Conservation (phyloP, 2,113 vertebrate genomes). For the Rhabdomys dilectus region DNA sequence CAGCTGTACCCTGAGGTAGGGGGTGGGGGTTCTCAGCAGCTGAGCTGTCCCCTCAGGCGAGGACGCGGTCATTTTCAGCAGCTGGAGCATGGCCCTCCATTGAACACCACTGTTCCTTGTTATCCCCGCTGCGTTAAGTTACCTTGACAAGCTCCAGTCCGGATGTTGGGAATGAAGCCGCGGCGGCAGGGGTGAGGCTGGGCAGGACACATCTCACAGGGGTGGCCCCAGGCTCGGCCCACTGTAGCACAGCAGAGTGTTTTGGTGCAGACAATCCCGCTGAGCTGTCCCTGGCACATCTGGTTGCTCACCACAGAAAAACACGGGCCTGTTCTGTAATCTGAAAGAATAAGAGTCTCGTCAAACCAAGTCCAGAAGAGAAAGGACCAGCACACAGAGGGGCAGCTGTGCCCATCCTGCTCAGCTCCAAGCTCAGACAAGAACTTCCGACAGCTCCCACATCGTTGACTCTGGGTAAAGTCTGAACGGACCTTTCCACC, state of each 20-base stretch:
- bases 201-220: conserved; percentile 98
- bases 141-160: conserved; percentile 99
- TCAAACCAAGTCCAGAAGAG: conserved; percentile 19
- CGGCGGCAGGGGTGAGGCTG: conserved; percentile 98
- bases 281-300: conserved; percentile 99
- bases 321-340: conserved; percentile 98
- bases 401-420: not conserved
- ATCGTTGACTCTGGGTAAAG: not conserved
- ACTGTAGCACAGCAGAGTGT: conserved; percentile 98
- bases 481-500: not conserved
- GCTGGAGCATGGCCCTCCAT: conserved; percentile 87
- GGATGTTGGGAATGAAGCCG: conserved; percentile 98
- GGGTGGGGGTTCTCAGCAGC: conserved; percentile 49
- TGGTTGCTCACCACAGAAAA: conserved; percentile 97
- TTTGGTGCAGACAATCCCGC: conserved; percentile 98
- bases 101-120: conserved; percentile 88
- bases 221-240: conserved; percentile 98
- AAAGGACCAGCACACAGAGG: not conserved
- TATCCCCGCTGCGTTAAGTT: conserved; percentile 86
- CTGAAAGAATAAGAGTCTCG: conserved; percentile 84
- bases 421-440: not conserved
- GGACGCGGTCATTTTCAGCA: not conserved
- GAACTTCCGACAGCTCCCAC: not conserved
- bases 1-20: conserved; percentile 84
- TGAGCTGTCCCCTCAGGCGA: conserved; percentile 84